Conservation (phyloP, 1,140 invertebrate genomes). For the Drosophila neocordata region DNA sequence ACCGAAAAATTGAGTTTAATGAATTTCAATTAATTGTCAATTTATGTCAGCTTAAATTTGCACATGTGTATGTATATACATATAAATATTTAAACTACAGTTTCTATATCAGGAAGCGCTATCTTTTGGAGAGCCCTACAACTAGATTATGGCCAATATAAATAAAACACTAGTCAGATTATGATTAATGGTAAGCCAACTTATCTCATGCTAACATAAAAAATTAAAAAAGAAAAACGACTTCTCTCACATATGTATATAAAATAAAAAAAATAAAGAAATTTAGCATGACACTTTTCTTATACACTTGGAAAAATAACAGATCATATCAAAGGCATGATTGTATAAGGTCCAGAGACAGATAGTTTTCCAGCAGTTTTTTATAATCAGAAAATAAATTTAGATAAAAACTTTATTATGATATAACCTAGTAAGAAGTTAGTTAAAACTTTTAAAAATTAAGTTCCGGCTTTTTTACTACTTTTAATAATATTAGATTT, state of each 20-base stretch:
- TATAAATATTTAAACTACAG: background rate
- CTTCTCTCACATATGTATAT: background rate
- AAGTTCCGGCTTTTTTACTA: too few relatives aligned
- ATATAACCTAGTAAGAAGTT: too few relatives aligned
- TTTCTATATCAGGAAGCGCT: background rate
- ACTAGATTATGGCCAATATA: conserved; percentile 4
- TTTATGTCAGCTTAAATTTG: conserved; percentile 25
- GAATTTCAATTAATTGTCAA: conserved; percentile 50
- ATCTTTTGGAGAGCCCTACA: conserved; percentile 1
- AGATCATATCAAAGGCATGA: too few relatives aligned
- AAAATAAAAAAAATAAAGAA: background rate
- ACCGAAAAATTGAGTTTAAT: conserved; percentile 45
- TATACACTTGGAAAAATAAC: background rate
- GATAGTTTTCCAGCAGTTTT: too few relatives aligned
- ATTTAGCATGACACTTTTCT: background rate
- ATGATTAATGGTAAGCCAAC: conserved; percentile 1
- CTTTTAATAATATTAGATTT: background rate
- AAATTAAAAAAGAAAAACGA: background rate
- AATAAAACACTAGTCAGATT: background rate
- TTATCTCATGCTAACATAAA: background rate
- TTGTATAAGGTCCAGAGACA: too few relatives aligned
- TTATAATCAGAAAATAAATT: too few relatives aligned
- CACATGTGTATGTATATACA: conserved; percentile 17
- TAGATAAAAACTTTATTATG: too few relatives aligned
- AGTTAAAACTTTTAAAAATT: too few relatives aligned